These are phyloP conservation scores for Crotophaga sulcirostris DNA, from an alignment of 2,113 vertebrate genomes.

Conservation along the genomic window DNA sequence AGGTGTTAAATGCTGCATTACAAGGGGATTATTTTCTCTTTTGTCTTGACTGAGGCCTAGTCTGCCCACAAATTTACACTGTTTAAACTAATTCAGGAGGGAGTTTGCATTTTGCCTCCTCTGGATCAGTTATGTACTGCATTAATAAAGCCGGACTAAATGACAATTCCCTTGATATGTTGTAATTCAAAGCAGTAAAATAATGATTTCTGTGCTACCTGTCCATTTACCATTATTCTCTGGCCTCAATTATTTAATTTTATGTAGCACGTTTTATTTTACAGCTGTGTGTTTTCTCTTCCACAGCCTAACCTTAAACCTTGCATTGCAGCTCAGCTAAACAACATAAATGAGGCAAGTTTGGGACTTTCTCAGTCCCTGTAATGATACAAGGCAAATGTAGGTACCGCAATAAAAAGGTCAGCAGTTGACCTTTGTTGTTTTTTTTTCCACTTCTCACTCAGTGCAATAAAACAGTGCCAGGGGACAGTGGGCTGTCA, in stretches of 20 bases:
- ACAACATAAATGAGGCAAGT: not conserved
- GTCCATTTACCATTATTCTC: not conserved
- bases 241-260: not conserved
- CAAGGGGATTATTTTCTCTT: slow-evolving; percentile 63
- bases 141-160: slow-evolving; percentile 45
- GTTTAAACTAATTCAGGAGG: slow-evolving; percentile 38
- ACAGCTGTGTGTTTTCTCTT: not conserved
- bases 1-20: slow-evolving; percentile 64
- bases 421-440: not conserved
- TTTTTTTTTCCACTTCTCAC: not conserved
- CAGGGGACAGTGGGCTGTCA: not conserved
- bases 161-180: slow-evolving; percentile 3
- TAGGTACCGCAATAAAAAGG: not conserved
- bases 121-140: slow-evolving; percentile 8
- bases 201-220: not conserved
- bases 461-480: not conserved
- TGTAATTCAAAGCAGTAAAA: slow-evolving; percentile 10
- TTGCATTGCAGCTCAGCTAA: not conserved
- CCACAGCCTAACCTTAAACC: not conserved
- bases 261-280: not conserved
- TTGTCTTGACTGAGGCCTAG: slow-evolving; percentile 44
- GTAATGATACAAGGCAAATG: not conserved
- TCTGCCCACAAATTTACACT: slow-evolving; percentile 35
- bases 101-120: not conserved
- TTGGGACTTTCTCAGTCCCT: not conserved